A percentile compares a stretch with the other conserved stretches of the same genome.
These are phyloP conservation scores for Pachliopta kotzebuea DNA, from an alignment of 2,888 invertebrate species.

Conservation along the genomic window DNA sequence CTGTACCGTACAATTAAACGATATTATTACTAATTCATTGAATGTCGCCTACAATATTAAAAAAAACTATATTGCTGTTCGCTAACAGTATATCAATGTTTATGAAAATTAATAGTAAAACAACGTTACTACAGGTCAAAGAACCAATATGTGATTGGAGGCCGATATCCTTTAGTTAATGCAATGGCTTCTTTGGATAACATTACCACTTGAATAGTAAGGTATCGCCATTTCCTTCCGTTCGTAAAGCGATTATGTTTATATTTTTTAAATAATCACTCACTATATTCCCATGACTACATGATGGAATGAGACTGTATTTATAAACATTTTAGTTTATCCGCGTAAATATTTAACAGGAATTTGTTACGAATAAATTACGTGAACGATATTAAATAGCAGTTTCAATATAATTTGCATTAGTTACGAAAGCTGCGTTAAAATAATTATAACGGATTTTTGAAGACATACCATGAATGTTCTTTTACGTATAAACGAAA, in stretches of 20 bases:
- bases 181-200: constrained; percentile 4
- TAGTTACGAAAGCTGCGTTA: constrained; percentile 23
- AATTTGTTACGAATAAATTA: constrained; percentile 1
- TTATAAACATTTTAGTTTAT: background rate
- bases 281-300: background rate
- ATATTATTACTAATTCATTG: background rate
- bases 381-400: constrained; percentile 6
- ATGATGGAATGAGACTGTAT: no score
- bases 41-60: background rate
- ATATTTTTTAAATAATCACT: background rate
- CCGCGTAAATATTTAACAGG: constrained; percentile 2
- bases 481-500: background rate
- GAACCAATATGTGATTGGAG: constrained; percentile 4
- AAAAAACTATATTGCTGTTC: background rate
- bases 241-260: background rate
- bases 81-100: background rate
- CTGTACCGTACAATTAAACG: background rate
- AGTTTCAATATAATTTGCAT: constrained; percentile 24
- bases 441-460: constrained; percentile 7
- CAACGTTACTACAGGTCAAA: constrained; percentile 7
- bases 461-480: background rate
- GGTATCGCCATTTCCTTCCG: constrained; percentile 9
- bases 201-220: background rate
- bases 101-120: constrained; percentile 1
- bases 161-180: background rate